A percentile compares a stretch with the other conserved stretches of the same genome.
Conservation (phyloP, 2,888 invertebrate species). For the Limenitis camilla region DNA sequence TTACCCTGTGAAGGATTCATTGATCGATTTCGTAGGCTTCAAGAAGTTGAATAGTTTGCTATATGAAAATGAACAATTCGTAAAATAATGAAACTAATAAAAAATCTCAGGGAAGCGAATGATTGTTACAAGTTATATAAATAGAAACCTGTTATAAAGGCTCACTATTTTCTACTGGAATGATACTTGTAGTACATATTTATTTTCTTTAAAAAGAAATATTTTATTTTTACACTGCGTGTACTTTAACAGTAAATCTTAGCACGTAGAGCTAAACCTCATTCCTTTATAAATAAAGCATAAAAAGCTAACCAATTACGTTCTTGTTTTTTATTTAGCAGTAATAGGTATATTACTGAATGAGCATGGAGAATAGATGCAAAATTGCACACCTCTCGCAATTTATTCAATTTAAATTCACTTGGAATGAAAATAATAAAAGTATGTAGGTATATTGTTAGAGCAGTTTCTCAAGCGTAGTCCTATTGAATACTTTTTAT, state of each 20-base stretch:
- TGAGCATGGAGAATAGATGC: slow-evolving; percentile 45
- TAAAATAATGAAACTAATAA: too few relatives aligned
- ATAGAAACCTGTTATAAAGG: too few relatives aligned
- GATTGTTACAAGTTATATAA: too few relatives aligned
- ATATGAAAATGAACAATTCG: too few relatives aligned
- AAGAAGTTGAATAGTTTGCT: too few relatives aligned
- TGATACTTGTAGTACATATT: not conserved
- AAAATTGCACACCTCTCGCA: slow-evolving; percentile 49
- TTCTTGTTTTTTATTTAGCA: slow-evolving; percentile 1
- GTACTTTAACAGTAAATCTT: not conserved
- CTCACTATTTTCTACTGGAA: not conserved
- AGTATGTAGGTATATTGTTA: not conserved
- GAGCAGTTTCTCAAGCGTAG: not conserved
- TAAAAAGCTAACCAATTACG: not conserved
- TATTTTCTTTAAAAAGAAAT: not conserved
- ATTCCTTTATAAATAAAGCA: not conserved
- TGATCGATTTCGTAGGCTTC: too few relatives aligned
- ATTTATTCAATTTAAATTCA: slow-evolving; percentile 43
- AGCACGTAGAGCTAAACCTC: not conserved
- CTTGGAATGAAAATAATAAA: slow-evolving; percentile 1
- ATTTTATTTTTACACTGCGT: not conserved
- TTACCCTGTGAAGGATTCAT: too few relatives aligned
- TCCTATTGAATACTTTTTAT: not conserved
- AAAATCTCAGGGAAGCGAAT: too few relatives aligned
- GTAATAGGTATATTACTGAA: slow-evolving; percentile 2